phyloP scores from a whole-genome alignment of 2,888 invertebrate species.

The Tillus elongatus region DNA sequence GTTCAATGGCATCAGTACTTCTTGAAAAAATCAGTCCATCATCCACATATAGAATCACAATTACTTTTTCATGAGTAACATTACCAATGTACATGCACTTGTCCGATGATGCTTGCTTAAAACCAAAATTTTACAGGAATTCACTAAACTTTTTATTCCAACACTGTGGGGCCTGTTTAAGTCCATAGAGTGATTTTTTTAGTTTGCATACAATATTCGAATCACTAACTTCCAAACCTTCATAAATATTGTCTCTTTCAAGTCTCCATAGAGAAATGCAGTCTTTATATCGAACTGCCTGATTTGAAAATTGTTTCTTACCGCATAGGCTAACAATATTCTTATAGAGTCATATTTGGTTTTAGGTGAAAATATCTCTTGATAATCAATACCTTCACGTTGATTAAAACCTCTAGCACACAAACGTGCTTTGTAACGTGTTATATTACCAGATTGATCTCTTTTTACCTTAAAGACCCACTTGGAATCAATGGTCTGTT shows the following conservation, averaged over 20 bases:
- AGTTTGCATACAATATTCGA: too few relatives aligned
- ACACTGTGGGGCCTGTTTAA: neutral
- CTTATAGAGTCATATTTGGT: conserved; percentile 3
- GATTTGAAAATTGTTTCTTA: neutral
- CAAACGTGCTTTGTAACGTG: conserved; percentile 26
- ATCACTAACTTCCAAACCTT: too few relatives aligned
- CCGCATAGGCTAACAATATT: neutral
- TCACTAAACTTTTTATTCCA: conserved; percentile 19
- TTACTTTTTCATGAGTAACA: too few relatives aligned
- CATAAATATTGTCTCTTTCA: too few relatives aligned
- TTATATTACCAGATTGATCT: conserved; percentile 20
- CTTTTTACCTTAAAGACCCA: conserved; percentile 18
- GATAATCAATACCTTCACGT: conserved; percentile 11
- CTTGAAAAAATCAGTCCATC: conserved; percentile 26
- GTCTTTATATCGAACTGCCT: conserved; percentile 2
- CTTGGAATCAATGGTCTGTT: conserved; percentile 12
- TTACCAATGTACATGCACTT: too few relatives aligned
- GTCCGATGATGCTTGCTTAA: conserved; percentile 23
- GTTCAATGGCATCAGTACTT: conserved; percentile 6
- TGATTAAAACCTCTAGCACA: conserved; percentile 25
- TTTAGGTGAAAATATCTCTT: neutral
- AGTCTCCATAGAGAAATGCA: conserved; percentile 4
- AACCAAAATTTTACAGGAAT: conserved; percentile 23
- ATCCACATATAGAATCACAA: conserved; percentile 23
- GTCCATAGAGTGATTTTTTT: too few relatives aligned